Conservation (phyloP, 2,797 vertebrate species). For the Melanotaenia trifasciata region DNA sequence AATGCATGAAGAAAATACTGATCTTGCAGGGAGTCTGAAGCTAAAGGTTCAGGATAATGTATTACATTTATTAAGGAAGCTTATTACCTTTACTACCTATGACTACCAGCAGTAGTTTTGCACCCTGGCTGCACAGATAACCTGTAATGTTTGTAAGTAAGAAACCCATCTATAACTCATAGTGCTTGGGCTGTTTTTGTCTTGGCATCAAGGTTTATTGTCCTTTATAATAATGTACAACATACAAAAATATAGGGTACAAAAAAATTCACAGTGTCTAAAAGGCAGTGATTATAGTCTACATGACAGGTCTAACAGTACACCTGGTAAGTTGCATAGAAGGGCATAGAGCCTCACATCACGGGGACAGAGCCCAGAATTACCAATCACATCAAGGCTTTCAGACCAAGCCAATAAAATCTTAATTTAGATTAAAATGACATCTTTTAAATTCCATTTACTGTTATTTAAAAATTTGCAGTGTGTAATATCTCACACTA, state of each 20-base stretch:
- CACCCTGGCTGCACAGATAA: not conserved
- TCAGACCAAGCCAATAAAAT: slow-evolving; percentile 4
- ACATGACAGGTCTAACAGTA: slow-evolving; percentile 89
- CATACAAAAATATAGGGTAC: slow-evolving; percentile 98
- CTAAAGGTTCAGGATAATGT: too few species aligned
- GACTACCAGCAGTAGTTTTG: not conserved
- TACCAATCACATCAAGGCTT: slow-evolving; percentile 46
- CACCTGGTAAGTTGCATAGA: slow-evolving; percentile 94
- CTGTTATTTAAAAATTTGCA: not conserved
- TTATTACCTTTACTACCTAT: not conserved
- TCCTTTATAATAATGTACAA: slow-evolving; percentile 94
- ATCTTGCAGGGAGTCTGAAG: too few species aligned
- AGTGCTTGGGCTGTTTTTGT: slow-evolving; percentile 1
- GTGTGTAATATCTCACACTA: not conserved
- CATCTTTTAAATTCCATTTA: not conserved
- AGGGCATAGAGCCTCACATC: slow-evolving; percentile 86
- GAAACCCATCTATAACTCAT: not conserved
- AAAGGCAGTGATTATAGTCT: slow-evolving; percentile 96
- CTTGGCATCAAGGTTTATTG: slow-evolving; percentile 89
- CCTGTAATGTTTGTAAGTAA: not conserved
- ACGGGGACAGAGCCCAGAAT: slow-evolving; percentile 80
- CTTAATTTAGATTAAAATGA: not conserved
- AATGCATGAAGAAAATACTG: too few species aligned
- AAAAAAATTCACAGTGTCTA: slow-evolving; percentile 96
- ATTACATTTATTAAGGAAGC: too few species aligned